Evolutionary conservation across 2,797 vertebrate species (phyloP).

Genomic region (Hafferia zeledoni): DNA sequence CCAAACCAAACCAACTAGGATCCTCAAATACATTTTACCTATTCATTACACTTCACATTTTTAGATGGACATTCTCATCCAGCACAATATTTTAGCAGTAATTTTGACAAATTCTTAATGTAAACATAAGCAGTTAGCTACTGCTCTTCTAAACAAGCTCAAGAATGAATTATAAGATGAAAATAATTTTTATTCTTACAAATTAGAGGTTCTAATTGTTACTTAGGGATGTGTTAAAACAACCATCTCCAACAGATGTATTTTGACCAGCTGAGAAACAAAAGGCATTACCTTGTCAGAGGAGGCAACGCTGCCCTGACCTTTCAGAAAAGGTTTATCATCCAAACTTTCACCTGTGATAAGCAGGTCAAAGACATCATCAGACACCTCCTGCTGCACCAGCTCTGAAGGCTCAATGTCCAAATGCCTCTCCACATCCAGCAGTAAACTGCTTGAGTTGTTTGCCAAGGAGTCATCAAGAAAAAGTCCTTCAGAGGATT

Average conservation of each 20-base stretch:
- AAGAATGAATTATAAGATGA: neutral
- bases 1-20: neutral
- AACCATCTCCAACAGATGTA: neutral
- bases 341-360: conserved; percentile 26
- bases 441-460: neutral
- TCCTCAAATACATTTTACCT: neutral
- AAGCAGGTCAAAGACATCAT: conserved; percentile 63
- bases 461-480: conserved; percentile 10
- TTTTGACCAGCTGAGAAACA: neutral
- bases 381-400: conserved; percentile 46
- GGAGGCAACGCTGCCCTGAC: neutral
- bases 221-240: neutral
- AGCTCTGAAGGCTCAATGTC: neutral
- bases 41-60: neutral
- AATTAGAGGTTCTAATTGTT: neutral
- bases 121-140: neutral
- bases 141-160: neutral
- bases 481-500: conserved; percentile 29
- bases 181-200: neutral
- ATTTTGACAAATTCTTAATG: neutral
- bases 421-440: conserved; percentile 25
- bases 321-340: neutral
- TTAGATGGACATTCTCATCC: neutral
- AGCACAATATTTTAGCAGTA: neutral
- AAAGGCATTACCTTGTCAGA: conserved; percentile 57